A percentile compares a stretch with the other conserved stretches of the same genome.
Evolutionary conservation across 2,797 vertebrate species (phyloP).

Genomic region (Alcedo atthis): DNA sequence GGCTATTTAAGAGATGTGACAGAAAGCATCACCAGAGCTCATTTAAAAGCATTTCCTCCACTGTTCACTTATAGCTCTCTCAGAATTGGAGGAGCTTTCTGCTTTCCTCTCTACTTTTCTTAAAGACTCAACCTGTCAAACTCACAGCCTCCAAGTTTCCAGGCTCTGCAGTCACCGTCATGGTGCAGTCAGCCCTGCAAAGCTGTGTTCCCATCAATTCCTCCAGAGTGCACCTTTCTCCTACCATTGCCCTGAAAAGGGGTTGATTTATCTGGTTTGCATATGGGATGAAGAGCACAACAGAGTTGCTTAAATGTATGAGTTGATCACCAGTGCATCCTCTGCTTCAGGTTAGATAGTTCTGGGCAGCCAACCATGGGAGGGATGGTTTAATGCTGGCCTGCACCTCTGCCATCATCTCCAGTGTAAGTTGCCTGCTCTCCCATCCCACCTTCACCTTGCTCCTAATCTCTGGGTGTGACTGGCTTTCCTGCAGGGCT

Average conservation of each 20-base stretch:
- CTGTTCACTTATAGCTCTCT: neutral
- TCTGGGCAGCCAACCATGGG: neutral
- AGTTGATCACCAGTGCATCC: neutral
- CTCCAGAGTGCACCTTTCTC: neutral
- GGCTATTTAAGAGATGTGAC: neutral
- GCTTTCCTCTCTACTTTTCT: neutral
- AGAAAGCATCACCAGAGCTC: neutral
- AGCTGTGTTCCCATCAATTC: neutral
- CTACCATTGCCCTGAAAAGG: neutral
- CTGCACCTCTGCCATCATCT: neutral
- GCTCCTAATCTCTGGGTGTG: neutral
- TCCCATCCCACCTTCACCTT: neutral
- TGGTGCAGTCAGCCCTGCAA: neutral
- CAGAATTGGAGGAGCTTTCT: neutral
- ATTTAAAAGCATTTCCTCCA: neutral
- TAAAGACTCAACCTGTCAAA: neutral
- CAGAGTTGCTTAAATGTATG: accelerated
- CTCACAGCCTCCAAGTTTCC: accelerated
- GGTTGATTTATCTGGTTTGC: neutral
- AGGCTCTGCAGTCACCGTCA: neutral
- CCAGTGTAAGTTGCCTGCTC: neutral
- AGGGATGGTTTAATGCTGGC: neutral
- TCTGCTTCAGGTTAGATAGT: neutral
- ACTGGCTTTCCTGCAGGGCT: neutral
- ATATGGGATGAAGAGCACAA: accelerated